Evolutionary conservation across 2,113 vertebrate genomes (phyloP), one percentile per base, ranked within the genome.

Genomic region (Platycercus adscitus): DNA sequence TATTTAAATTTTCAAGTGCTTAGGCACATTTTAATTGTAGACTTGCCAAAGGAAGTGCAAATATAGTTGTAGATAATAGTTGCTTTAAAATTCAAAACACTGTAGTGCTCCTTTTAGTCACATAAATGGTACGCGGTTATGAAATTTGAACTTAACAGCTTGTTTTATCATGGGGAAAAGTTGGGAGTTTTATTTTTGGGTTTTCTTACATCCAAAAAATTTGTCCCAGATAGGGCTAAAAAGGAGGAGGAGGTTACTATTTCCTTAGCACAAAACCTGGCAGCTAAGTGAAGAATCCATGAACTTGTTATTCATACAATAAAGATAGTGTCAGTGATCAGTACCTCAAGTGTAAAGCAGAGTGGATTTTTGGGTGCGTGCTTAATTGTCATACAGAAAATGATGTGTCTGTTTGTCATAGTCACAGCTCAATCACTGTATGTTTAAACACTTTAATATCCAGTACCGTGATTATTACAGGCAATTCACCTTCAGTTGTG

Each of bases 41-140:
- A 80, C 90, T 92, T 97, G 88, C 87, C 97, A 96, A 96, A 94
- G 91, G 84, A 97, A 96, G 93, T 97, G 71, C 84, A 97, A 93
- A 95, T 71, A 96, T 37, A 96, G 82, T 95, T 96, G 75, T 71
- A 91, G 91, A 76, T 93, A 94, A 96, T 96, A 91, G 70, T 97
- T 97, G 79, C 87, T 97, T 96, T 93, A 94, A 96, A 97, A 96
- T 91, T 91, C 70, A 65, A 96, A 91, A 90, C 65, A 73, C 58
- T 88, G 87, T 94, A 95, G 61, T 60, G 76, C 47, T 97, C 73
- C 86, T 91, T 97, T 97, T 92, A 96, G 93, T 89, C 76, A 91
- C 60, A 35, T 87, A 91, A 92, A 85, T 88, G 86, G 76, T 95
- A 95, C 55, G 93, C 43, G 65, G 91, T 93, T 96, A 88, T 76